phyloP scores from a whole-genome alignment of 2,797 vertebrate genomes.

The Schizopygopsis malacanthus region DNA sequence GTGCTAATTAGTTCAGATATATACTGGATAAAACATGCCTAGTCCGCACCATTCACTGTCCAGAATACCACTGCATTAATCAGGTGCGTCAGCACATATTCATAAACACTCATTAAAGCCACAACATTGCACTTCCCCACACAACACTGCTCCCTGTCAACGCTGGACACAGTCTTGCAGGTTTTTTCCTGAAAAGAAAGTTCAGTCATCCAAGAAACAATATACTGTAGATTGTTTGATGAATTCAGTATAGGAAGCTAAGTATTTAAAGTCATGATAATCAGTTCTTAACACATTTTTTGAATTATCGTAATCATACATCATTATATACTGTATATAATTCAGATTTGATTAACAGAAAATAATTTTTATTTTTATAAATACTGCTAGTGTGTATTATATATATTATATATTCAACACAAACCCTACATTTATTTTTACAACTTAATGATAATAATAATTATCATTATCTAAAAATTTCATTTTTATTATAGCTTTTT shows the following conservation, averaged over 20 bases:
- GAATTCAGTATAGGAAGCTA: neutral
- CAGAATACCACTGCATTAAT: constrained; percentile 54
- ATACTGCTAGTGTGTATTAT: neutral
- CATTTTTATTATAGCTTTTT: neutral
- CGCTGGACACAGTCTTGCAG: neutral
- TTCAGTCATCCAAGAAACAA: constrained; percentile 14
- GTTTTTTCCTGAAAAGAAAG: neutral
- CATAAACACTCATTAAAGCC: constrained; percentile 45
- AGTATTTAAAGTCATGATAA: neutral
- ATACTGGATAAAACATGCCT: constrained; percentile 45
- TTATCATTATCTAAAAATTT: neutral
- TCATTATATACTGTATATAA: neutral
- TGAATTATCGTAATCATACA: neutral
- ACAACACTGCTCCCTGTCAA: constrained; percentile 29
- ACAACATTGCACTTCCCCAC: constrained; percentile 30
- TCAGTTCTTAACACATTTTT: neutral
- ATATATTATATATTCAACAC: neutral
- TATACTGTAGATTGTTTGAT: neutral
- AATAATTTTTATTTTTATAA: neutral
- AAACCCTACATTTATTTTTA: neutral
- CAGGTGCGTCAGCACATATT: constrained; percentile 42
- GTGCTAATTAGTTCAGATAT: constrained; percentile 50
- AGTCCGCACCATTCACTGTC: constrained; percentile 40
- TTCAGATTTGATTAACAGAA: neutral
- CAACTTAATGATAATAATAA: neutral